Conservation (phyloP, 1,140 invertebrate genomes). For the Eurosta solidaginis region DNA sequence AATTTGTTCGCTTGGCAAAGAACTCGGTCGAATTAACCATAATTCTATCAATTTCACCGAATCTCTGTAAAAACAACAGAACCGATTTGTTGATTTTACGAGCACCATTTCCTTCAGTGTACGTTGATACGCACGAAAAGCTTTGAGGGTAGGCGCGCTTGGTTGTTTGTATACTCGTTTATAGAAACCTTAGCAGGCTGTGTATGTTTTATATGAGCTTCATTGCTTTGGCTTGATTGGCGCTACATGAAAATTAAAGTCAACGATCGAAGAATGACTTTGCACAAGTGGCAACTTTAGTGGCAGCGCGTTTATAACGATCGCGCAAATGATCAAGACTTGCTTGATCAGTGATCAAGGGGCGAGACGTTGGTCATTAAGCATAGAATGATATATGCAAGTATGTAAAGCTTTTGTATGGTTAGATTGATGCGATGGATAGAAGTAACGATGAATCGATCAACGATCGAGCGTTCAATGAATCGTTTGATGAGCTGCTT, state of each 20-base stretch:
- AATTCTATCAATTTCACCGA: no score
- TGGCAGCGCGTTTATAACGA: neutral
- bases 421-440: neutral
- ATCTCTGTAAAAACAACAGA: no score
- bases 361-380: neutral
- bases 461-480: slow-evolving; percentile 2
- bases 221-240: slow-evolving; percentile 1
- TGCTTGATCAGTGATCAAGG: neutral
- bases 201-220: no score
- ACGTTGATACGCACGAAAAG: no score
- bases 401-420: no score
- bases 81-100: no score
- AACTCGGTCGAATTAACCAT: no score
- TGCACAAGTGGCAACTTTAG: neutral
- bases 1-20: no score
- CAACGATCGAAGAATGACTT: slow-evolving; percentile 23
- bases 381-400: neutral
- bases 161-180: neutral
- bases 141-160: no score
- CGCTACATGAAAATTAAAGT: slow-evolving; percentile 22
- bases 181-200: neutral
- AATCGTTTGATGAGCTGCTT: slow-evolving; percentile 6
- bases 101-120: no score
- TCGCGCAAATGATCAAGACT: neutral
- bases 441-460: neutral